phyloP scores from a whole-genome alignment of 1,140 invertebrate genomes.

The Drosophila bifasciata region DNA sequence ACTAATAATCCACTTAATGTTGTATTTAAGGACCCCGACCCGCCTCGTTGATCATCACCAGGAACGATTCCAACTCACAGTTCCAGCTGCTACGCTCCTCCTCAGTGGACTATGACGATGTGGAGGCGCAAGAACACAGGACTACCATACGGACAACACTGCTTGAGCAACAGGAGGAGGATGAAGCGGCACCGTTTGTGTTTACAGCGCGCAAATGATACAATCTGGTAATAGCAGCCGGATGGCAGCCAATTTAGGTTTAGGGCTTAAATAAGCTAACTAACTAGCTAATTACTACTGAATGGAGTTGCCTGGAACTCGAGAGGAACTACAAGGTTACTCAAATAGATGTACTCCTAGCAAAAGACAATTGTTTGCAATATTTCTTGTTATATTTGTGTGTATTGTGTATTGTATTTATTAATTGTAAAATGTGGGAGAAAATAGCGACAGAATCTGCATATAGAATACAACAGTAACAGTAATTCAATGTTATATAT shows the following conservation, averaged over 20 bases:
- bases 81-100: conserved; percentile 80
- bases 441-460: too few species aligned
- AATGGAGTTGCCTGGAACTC: conserved; percentile 10
- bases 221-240: conserved; percentile 12
- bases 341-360: conserved; percentile 22
- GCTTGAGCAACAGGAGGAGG: conserved; percentile 79
- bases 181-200: conserved; percentile 82
- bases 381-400: conserved; percentile 23
- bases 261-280: conserved; percentile 25
- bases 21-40: conserved; percentile 63
- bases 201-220: conserved; percentile 83
- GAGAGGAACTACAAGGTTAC: conserved; percentile 10
- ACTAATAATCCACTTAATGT: not conserved
- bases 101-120: conserved; percentile 82
- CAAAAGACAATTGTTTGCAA: conserved; percentile 38
- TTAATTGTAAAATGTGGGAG: conserved; percentile 18
- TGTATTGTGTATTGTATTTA: conserved; percentile 29
- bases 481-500: too few species aligned
- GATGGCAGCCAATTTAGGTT: conserved; percentile 32
- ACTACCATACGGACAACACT: conserved; percentile 59
- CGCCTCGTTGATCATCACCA: conserved; percentile 80
- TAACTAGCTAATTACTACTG: conserved; percentile 17
- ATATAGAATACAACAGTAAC: too few species aligned
- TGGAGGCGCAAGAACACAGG: conserved; percentile 72
- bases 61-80: conserved; percentile 69